Conservation (phyloP, 2,113 vertebrate genomes). For the Halcyon senegalensis region DNA sequence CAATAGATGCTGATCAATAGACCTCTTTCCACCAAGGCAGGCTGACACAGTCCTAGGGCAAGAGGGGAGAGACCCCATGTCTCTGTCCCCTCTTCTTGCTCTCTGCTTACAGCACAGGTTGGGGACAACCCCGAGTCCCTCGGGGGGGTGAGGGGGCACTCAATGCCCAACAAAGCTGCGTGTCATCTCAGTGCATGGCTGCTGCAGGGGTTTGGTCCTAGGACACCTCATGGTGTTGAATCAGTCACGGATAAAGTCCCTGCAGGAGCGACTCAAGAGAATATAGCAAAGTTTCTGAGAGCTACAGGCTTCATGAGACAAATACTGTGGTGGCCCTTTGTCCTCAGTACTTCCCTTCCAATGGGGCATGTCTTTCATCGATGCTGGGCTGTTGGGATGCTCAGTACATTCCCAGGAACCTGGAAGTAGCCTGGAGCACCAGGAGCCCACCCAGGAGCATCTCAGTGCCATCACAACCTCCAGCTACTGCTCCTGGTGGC, state of each 20-base stretch:
- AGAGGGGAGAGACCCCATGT: background rate
- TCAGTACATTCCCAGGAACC: fast-evolving
- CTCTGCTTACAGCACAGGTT: background rate
- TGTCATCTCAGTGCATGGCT: background rate
- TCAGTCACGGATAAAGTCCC: background rate
- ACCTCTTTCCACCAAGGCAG: background rate
- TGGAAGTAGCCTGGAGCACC: background rate
- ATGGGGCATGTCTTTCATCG: fast-evolving
- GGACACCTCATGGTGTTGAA: background rate
- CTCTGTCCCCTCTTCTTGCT: background rate
- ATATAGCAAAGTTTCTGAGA: background rate
- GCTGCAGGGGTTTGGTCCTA: background rate
- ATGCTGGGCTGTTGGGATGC: background rate
- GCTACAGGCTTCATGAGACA: background rate
- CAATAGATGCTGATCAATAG: slow-evolving; percentile 20
- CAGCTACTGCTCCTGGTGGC: background rate
- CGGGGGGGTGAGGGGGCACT: background rate
- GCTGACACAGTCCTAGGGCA: background rate
- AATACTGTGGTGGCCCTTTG: background rate
- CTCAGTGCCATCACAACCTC: background rate
- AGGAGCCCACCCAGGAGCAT: background rate
- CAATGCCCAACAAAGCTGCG: fast-evolving
- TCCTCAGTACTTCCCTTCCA: background rate
- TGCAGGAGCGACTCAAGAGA: background rate
- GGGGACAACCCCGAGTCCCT: background rate